A percentile compares a stretch with the other conserved stretches of the same genome.
These are phyloP conservation scores for Callipepla californica DNA, from an alignment of 2,113 vertebrate species.

Conservation along the genomic window DNA sequence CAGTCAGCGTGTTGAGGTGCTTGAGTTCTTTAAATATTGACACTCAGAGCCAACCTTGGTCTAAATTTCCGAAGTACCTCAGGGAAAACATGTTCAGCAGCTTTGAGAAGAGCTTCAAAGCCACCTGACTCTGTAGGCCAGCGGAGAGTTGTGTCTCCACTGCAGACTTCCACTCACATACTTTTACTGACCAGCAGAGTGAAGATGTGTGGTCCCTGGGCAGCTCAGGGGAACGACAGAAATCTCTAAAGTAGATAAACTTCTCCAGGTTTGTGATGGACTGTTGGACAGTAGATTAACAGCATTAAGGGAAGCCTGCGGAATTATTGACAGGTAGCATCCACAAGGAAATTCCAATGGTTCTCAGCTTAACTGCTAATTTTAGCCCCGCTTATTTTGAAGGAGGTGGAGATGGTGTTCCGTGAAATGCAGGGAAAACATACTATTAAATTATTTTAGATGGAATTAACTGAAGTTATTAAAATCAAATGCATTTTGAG, in stretches of 20 bases:
- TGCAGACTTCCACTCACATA: accelerated
- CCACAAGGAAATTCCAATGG: not conserved
- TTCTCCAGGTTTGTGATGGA: not conserved
- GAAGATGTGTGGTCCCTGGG: not conserved
- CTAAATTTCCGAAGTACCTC: not conserved
- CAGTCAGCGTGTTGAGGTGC: not conserved
- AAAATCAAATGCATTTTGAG: not conserved
- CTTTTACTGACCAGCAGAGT: not conserved
- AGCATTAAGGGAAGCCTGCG: not conserved
- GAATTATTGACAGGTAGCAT: not conserved
- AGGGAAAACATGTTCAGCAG: not conserved
- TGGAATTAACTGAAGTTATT: not conserved
- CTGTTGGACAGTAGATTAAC: not conserved
- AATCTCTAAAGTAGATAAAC: not conserved
- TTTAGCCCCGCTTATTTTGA: not conserved
- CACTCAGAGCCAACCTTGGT: not conserved
- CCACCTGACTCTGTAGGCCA: not conserved
- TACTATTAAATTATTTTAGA: not conserved
- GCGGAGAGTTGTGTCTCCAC: not conserved
- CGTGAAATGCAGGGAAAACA: not conserved
- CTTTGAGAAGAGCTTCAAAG: not conserved
- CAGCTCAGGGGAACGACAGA: not conserved
- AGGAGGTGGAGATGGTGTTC: not conserved
- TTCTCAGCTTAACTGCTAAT: not conserved
- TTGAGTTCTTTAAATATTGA: not conserved